These are phyloP conservation scores for Sorex fumeus DNA, from an alignment of 2,113 vertebrate genomes.

Conservation along the genomic window DNA sequence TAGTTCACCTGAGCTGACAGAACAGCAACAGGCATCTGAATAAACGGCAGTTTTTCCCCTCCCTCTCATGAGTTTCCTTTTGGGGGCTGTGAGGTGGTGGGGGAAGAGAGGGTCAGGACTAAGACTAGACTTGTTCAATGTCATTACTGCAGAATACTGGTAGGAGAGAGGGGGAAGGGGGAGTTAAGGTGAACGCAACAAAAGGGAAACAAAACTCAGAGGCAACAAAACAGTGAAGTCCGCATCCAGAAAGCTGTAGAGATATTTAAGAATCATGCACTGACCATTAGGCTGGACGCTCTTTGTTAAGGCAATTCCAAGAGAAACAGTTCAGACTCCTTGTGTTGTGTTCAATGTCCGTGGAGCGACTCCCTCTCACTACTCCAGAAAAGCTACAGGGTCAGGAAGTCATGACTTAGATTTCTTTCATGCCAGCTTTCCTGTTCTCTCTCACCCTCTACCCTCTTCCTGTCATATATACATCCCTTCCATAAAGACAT, in stretches of 20 bases:
- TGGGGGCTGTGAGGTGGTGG: too few species aligned
- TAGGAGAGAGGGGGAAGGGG: too few species aligned
- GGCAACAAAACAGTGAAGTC: neutral
- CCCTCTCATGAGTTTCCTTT: neutral
- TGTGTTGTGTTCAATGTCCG: neutral
- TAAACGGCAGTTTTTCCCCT: neutral
- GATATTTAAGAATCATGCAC: neutral
- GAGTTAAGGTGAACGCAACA: neutral
- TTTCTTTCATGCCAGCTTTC: neutral
- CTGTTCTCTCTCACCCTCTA: neutral
- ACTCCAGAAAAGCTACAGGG: neutral
- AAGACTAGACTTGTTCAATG: conserved; percentile 26
- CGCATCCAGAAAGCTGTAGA: neutral
- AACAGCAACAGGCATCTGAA: neutral
- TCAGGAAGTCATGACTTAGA: neutral
- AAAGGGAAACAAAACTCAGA: neutral
- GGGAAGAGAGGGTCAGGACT: neutral
- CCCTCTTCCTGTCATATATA: neutral
- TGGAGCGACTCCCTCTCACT: too few species aligned
- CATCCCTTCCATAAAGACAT: neutral
- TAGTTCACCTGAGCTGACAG: neutral
- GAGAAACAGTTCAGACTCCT: neutral
- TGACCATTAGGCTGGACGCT: neutral
- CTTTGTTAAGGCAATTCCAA: neutral
- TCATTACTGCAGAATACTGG: conserved; percentile 1